Evolutionary conservation across 2,113 vertebrate genomes (phyloP).

Genomic region (Noctilio leporinus): DNA sequence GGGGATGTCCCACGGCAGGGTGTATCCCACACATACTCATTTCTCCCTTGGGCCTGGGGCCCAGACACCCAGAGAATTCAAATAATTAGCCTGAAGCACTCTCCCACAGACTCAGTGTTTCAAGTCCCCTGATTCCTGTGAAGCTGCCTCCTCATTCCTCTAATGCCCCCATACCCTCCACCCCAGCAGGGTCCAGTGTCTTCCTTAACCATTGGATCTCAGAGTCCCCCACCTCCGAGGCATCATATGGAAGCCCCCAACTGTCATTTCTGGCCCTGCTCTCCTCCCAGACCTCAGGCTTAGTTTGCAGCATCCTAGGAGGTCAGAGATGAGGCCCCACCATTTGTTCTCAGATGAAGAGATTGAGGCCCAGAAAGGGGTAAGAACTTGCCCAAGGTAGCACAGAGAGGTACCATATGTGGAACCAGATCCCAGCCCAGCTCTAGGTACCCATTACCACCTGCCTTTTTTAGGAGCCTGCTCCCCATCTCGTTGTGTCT

Average conservation of each 20-base stretch:
- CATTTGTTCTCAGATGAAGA: not conserved
- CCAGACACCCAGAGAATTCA: not conserved
- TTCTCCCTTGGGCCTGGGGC: not conserved
- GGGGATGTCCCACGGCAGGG: not conserved
- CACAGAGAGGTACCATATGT: accelerated
- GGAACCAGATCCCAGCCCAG: not conserved
- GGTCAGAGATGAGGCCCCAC: not conserved
- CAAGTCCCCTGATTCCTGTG: too few species aligned
- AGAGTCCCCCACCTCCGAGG: too few species aligned
- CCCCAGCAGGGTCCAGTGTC: too few species aligned
- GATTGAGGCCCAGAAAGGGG: not conserved
- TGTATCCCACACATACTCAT: not conserved
- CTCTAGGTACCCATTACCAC: not conserved
- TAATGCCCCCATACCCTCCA: not conserved
- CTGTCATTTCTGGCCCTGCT: not conserved
- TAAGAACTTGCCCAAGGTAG: not conserved
- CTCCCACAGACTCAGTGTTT: not conserved
- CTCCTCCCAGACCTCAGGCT: not conserved
- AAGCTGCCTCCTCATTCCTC: not conserved
- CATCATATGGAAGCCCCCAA: not conserved
- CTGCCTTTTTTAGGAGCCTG: not conserved
- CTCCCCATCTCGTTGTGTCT: not conserved
- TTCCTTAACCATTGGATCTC: not conserved
- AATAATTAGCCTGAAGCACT: not conserved
- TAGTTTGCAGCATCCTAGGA: not conserved